Base-by-base conservation (phyloP, 2,113 vertebrate species). In the Suricata suricatta region DNA sequence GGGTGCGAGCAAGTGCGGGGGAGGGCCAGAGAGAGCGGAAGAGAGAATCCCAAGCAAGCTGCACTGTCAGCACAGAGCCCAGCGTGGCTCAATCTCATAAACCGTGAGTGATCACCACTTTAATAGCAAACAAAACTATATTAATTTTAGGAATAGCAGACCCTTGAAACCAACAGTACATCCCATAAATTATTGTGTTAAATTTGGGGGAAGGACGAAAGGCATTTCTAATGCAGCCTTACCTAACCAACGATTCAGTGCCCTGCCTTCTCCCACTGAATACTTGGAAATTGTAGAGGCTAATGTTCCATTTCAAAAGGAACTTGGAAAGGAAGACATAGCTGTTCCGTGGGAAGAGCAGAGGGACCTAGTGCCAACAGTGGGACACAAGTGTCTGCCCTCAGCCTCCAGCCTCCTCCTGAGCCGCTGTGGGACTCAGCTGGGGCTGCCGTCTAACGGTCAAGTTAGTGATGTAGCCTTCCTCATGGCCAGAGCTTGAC, bases 91-190 rank as follows among this genome's bases (percentile, higher is more conserved):
- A 7, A 10, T 47, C 27, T 16, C 74, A 77, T 27, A 29, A 76
- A 27, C 41, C 27, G 57, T 60, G 57, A 60, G 35, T 71, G 50
- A 64, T 88, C 76, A 94, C 38, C 15, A 25, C n/a, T 83, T 31
- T 91, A 63, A 69, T 54, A 69, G 41, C 17, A 95, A 90, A n/a
- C 74, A 91, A 90, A 82, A 82, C 76, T 68, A 68, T 90, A 68
- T 79, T 93, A 31, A 86, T 66, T 93, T 64, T 41, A 90, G 54
- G 33, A 76, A n/a, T 85, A 95, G 19, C 15, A 29, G 41, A 47
- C 7, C 44, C 41, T 96, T 88, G 92, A 19, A 85, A 77, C 83
- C 72, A 80, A 77, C 2, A 91, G 60, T 71, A 50, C 54, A 76
- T 54, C 13, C 71, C 66, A 2, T 87, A 93, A 90, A 57, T 80